Conservation (phyloP, 2,113 vertebrate species). For the Gymnogyps californianus region DNA sequence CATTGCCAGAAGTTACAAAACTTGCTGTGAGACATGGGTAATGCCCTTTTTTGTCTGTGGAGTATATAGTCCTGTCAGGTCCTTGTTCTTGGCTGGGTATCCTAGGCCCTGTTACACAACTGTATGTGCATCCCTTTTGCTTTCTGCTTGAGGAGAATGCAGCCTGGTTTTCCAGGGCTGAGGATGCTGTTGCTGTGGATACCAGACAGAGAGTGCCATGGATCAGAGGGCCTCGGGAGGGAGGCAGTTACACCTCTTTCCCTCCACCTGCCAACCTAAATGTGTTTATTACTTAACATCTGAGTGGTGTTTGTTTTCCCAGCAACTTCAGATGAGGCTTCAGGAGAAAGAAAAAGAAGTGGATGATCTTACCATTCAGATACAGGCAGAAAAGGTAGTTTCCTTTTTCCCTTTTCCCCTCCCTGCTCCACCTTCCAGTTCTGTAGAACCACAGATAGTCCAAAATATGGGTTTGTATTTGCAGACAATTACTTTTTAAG, state of each 20-base stretch:
- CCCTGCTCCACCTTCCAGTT: neutral
- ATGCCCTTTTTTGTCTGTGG: neutral
- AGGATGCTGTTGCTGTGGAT: neutral
- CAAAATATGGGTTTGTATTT: neutral
- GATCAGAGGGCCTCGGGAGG: neutral
- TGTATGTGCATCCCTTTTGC: neutral
- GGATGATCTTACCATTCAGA: conserved; percentile 69
- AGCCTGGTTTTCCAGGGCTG: neutral
- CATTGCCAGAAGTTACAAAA: neutral
- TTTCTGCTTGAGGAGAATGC: neutral
- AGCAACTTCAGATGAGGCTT: conserved; percentile 83
- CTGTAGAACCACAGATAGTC: neutral
- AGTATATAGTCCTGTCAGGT: neutral
- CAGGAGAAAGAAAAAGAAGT: conserved; percentile 84
- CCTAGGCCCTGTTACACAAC: neutral
- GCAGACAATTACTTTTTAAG: neutral
- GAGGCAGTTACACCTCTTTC: neutral
- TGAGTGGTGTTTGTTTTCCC: neutral
- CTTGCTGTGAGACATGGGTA: neutral
- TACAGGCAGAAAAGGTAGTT: conserved; percentile 86
- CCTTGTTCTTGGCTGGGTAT: neutral
- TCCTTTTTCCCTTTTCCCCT: neutral
- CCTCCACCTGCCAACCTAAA: neutral
- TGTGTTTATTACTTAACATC: neutral
- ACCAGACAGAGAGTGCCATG: neutral